Evolutionary conservation across 2,797 vertebrate species (phyloP).

Genomic region (Ptychobarbus kaznakovi): DNA sequence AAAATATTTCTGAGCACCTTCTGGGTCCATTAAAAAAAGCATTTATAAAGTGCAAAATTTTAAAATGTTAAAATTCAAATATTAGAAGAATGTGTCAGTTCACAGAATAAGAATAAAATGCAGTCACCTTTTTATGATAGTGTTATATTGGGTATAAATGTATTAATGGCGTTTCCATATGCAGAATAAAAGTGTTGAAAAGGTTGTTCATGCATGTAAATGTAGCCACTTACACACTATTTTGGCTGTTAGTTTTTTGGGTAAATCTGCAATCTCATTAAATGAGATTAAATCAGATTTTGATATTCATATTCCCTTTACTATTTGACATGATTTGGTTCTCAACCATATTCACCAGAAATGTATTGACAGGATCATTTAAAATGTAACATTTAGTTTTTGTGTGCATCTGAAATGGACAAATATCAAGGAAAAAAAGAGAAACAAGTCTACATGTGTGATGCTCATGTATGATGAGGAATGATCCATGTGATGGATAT

Average conservation of each 20-base stretch:
- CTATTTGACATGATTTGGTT: constrained; percentile 5
- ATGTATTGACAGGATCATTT: constrained; percentile 14
- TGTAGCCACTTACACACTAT: constrained; percentile 36
- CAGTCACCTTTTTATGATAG: constrained; percentile 13
- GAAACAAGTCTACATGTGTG: constrained; percentile 45
- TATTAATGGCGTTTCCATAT: not conserved
- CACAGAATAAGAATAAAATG: not conserved
- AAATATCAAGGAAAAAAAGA: constrained; percentile 40
- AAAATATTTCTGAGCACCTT: not conserved
- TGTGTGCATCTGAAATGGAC: constrained; percentile 42
- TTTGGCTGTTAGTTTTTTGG: constrained; percentile 53
- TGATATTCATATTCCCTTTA: not conserved
- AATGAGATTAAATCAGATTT: constrained; percentile 11
- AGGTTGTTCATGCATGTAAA: constrained; percentile 19
- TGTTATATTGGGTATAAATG: constrained; percentile 13
- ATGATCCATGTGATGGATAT: constrained; percentile 40
- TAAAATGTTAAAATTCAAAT: not conserved
- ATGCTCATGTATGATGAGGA: constrained; percentile 45
- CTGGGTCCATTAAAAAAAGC: not conserved
- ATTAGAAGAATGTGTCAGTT: not conserved
- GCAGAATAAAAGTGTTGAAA: constrained; percentile 5
- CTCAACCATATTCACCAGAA: not conserved
- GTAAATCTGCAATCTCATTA: constrained; percentile 25
- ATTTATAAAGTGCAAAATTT: not conserved
- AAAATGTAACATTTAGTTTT: not conserved